These are phyloP conservation scores for Carabus problematicus DNA, from an alignment of 2,888 invertebrate genomes.

Conservation along the genomic window DNA sequence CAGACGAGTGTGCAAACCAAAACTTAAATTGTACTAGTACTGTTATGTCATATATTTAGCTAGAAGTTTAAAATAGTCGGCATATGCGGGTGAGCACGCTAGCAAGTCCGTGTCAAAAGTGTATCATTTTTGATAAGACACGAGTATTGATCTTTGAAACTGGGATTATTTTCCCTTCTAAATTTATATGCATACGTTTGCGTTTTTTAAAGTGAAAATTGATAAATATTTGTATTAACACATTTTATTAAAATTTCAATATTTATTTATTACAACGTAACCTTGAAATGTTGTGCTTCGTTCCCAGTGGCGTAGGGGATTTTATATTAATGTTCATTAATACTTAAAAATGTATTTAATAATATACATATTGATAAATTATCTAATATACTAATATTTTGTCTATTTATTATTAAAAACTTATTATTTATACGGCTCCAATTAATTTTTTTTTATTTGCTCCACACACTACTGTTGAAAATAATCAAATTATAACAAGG, in stretches of 20 bases:
- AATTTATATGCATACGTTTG: too few relatives aligned
- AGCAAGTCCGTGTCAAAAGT: slow-evolving; percentile 29
- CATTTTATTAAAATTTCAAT: neutral
- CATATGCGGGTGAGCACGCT: neutral
- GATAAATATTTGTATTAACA: slow-evolving; percentile 21
- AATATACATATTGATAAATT: too few relatives aligned
- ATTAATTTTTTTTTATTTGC: too few relatives aligned
- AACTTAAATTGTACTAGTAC: slow-evolving; percentile 5
- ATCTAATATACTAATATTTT: too few relatives aligned
- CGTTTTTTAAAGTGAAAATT: slow-evolving; percentile 13
- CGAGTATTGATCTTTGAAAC: slow-evolving; percentile 30
- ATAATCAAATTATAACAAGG: too few relatives aligned
- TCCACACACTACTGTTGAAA: too few relatives aligned
- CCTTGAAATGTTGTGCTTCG: neutral
- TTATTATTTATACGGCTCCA: too few relatives aligned
- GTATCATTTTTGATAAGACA: slow-evolving; percentile 32
- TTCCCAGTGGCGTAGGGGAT: neutral
- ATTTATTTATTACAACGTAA: slow-evolving; percentile 1
- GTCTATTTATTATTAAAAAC: too few relatives aligned
- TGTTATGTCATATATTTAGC: slow-evolving; percentile 31
- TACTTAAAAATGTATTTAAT: too few relatives aligned
- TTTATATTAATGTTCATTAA: too few relatives aligned
- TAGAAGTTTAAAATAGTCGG: slow-evolving; percentile 20
- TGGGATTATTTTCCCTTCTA: slow-evolving; percentile 24
- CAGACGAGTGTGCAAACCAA: too few relatives aligned